Conservation (phyloP, 1,140 invertebrate genomes). For the Wasmannia auropunctata region DNA sequence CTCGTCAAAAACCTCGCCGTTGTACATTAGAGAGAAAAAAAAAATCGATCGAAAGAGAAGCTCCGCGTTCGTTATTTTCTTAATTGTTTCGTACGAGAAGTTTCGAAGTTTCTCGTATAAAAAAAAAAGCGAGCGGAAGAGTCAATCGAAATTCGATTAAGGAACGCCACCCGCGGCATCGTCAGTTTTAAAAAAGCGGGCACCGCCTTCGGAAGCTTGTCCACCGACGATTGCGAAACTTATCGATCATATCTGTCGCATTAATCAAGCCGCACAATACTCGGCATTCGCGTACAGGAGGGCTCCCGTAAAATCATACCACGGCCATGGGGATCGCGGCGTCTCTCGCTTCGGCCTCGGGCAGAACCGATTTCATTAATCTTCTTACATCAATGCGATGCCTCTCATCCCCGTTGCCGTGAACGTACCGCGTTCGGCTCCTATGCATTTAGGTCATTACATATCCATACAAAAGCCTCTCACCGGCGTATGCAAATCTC, state of each 20-base stretch:
- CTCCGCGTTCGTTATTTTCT: neutral
- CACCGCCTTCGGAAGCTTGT: neutral
- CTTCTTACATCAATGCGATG: constrained; percentile 45
- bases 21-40: no score
- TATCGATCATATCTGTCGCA: constrained; percentile 57
- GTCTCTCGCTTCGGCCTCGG: constrained; percentile 12
- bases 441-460: constrained; percentile 39
- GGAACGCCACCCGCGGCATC: neutral
- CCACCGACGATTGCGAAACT: constrained; percentile 30
- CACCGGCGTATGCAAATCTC: constrained; percentile 38
- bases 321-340: no score
- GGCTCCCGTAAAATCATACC: constrained; percentile 45
- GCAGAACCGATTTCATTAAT: constrained; percentile 51
- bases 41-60: neutral
- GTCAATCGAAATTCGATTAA: constrained; percentile 15
- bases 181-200: neutral
- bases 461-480: constrained; percentile 30
- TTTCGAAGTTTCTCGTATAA: neutral
- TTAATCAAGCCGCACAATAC: constrained; percentile 50
- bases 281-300: constrained; percentile 11
- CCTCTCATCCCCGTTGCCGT: constrained; percentile 12
- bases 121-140: neutral
- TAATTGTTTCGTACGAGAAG: neutral
- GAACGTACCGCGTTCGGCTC: neutral
- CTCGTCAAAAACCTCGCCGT: neutral